phyloP scores from a whole-genome alignment of 23 tunicate species.

The Trididemnum miniatum region DNA sequence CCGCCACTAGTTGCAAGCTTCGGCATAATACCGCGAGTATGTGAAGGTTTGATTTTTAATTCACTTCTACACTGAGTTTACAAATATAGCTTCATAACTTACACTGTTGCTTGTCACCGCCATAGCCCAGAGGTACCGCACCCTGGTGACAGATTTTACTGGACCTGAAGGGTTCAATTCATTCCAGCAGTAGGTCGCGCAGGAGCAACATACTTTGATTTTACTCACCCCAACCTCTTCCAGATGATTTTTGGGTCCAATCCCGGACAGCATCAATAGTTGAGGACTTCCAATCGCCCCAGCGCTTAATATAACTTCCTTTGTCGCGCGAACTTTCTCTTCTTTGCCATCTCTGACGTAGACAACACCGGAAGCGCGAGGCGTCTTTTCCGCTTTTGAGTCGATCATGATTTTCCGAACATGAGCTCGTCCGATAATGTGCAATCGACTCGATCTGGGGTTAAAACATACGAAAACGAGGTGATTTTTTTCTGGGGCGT shows the following conservation, averaged over 20 bases:
- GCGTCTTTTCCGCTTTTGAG: neutral
- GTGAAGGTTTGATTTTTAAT: too few species aligned
- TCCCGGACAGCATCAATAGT: conserved; percentile 82
- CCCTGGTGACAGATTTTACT: too few species aligned
- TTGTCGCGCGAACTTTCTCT: conserved; percentile 33
- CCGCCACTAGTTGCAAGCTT: too few species aligned
- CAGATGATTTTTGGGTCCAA: conserved; percentile 71
- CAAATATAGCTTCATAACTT: too few species aligned
- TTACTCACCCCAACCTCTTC: conserved; percentile 43
- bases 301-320: conserved; percentile 73
- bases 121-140: too few species aligned
- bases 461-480: neutral
- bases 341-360: conserved; percentile 52
- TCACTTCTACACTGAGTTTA: too few species aligned
- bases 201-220: too few species aligned
- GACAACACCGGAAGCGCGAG: conserved; percentile 51
- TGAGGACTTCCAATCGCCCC: conserved; percentile 83
- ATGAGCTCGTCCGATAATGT: conserved; percentile 45
- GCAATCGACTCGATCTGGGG: conserved; percentile 22
- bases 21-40: too few species aligned
- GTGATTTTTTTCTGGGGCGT: too few species aligned
- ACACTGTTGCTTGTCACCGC: too few species aligned
- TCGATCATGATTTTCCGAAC: conserved; percentile 54
- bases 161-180: too few species aligned
- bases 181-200: too few species aligned